Evolutionary conservation across 2,113 vertebrate genomes (phyloP).

Genomic region (Cochlearius cochlearius): DNA sequence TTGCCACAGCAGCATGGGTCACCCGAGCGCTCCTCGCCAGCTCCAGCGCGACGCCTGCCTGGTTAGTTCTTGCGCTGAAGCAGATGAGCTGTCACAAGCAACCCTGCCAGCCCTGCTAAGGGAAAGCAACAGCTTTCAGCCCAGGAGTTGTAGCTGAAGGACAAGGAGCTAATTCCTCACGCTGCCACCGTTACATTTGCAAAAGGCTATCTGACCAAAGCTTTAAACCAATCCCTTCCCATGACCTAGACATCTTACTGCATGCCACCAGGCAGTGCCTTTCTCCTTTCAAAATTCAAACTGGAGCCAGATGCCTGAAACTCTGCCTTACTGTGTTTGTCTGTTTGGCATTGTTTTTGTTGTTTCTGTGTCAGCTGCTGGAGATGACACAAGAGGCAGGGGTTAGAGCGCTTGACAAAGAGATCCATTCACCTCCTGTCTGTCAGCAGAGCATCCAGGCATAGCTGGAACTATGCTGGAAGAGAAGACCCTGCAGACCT

Average conservation of each 20-base stretch:
- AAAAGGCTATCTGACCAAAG: background rate
- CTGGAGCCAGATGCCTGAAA: background rate
- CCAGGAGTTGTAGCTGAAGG: background rate
- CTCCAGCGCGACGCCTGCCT: background rate
- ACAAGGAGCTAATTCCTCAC: background rate
- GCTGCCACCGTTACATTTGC: background rate
- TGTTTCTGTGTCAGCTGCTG: conserved; percentile 37
- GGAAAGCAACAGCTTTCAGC: background rate
- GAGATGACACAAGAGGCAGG: conserved; percentile 43
- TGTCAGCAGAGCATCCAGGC: background rate
- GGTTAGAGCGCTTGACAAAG: conserved; percentile 18
- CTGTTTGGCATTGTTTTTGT: background rate
- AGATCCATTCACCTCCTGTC: conserved; percentile 3
- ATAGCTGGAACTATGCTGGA: background rate
- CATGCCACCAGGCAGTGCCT: background rate
- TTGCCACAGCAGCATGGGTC: background rate
- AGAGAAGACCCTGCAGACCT: background rate
- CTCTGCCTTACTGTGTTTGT: background rate
- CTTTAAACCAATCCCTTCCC: background rate
- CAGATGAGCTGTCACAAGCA: background rate
- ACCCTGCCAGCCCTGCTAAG: background rate
- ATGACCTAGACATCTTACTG: background rate
- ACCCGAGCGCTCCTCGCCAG: background rate
- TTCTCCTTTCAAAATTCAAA: conserved; percentile 14
- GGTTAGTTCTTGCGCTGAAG: background rate